These are phyloP conservation scores for Melieria omissa DNA, from an alignment of 2,888 invertebrate species.

Conservation along the genomic window DNA sequence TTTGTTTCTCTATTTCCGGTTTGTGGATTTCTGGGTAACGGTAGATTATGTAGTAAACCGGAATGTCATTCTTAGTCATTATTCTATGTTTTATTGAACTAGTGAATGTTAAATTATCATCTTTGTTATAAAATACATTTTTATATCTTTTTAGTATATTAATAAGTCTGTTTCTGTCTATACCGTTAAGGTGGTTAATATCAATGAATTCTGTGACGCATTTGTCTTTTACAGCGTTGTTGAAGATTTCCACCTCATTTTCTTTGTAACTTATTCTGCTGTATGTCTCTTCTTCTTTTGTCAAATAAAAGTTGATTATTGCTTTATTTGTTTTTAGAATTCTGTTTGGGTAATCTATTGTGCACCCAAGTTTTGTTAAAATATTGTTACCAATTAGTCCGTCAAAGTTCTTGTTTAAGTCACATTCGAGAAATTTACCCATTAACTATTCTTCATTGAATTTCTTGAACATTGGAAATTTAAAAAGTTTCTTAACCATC, in stretches of 20 bases:
- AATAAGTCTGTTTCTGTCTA: neutral
- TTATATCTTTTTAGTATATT: conserved; percentile 5
- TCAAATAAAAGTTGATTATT: conserved; percentile 3
- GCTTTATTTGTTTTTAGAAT: conserved; percentile 2
- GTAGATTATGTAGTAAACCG: neutral
- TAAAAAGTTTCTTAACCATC: conserved; percentile 19
- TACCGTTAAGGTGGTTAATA: neutral
- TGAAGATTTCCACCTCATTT: neutral
- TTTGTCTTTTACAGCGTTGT: too few species aligned
- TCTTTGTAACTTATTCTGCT: conserved; percentile 2
- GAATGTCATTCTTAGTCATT: conserved; percentile 3
- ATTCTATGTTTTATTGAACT: neutral
- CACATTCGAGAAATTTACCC: neutral
- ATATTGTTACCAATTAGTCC: neutral
- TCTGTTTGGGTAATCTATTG: neutral
- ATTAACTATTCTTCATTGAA: neutral
- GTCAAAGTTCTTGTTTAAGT: neutral
- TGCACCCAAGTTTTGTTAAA: neutral
- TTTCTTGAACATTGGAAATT: conserved; percentile 6
- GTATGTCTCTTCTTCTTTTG: conserved; percentile 18
- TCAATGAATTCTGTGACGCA: too few species aligned
- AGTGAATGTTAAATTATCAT: conserved; percentile 11
- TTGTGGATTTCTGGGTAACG: conserved; percentile 5
- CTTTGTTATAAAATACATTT: conserved; percentile 9
- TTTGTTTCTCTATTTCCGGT: conserved; percentile 5